Evolutionary conservation across 2,888 invertebrate genomes (phyloP).

Genomic region (Drosophila austrosaltans): DNA sequence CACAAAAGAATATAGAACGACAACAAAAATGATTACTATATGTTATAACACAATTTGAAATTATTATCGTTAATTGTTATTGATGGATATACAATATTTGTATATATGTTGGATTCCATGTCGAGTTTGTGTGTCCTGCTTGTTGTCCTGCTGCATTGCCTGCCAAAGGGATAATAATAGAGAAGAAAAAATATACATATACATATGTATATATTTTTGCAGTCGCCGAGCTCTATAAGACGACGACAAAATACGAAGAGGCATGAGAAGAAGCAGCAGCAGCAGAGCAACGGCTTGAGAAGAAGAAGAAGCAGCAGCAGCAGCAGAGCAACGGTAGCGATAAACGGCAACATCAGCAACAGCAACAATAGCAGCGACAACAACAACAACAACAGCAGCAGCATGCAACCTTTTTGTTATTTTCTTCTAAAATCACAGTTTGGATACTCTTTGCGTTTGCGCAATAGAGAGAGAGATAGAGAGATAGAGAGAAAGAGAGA

Average conservation of each 20-base stretch:
- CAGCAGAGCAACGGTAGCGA: not conserved
- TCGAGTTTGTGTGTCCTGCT: conserved; percentile 20
- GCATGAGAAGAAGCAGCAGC: not conserved
- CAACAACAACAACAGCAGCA: conserved; percentile 25
- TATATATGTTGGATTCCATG: conserved; percentile 26
- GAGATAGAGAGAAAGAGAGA: not conserved
- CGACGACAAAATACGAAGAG: conserved; percentile 27
- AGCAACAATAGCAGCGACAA: conserved; percentile 19
- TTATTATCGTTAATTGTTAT: conserved; percentile 6
- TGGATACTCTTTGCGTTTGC: conserved; percentile 57
- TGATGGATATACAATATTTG: conserved; percentile 30
- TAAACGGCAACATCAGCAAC: conserved; percentile 28
- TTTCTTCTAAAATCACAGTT: conserved; percentile 33
- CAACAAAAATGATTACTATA: not conserved
- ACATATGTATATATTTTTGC: conserved; percentile 43
- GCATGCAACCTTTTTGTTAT: conserved; percentile 66
- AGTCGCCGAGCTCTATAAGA: conserved; percentile 15
- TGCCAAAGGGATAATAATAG: conserved; percentile 64
- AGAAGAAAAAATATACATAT: conserved; percentile 27
- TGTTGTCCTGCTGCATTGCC: conserved; percentile 63
- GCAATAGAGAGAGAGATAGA: conserved; percentile 39
- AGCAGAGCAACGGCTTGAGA: not conserved
- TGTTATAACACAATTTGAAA: not conserved
- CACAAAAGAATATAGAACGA: conserved; percentile 1
- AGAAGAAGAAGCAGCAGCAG: not conserved